Evolutionary conservation across 2,113 vertebrate species (phyloP).

Genomic region (Ranitomeya imitator): DNA sequence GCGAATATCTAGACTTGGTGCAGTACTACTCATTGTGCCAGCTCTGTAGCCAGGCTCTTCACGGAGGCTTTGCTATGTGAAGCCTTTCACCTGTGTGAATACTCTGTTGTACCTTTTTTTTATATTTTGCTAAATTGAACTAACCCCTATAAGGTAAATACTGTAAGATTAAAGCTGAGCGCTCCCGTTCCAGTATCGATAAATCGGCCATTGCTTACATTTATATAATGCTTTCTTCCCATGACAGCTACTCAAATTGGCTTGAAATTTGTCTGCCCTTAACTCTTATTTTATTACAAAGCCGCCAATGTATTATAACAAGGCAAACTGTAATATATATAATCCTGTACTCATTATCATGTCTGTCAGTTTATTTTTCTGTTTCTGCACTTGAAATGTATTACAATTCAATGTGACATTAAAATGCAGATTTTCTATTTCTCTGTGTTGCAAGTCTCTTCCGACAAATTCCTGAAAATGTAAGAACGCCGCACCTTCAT

Average conservation of each 20-base stretch:
- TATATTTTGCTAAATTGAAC: constrained; percentile 10
- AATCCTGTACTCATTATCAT: constrained; percentile 86
- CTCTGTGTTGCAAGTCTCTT: constrained; percentile 69
- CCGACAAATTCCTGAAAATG: not conserved
- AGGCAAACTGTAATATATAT: constrained; percentile 94
- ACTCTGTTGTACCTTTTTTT: not conserved
- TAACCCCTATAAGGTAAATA: not conserved
- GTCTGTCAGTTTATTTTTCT: constrained; percentile 81
- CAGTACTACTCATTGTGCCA: not conserved
- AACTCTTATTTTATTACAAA: constrained; percentile 84
- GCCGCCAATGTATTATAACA: constrained; percentile 89
- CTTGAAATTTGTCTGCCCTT: constrained; percentile 78
- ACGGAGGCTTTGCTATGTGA: not conserved
- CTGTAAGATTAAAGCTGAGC: constrained; percentile 62
- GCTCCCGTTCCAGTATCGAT: constrained; percentile 72
- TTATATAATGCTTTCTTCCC: constrained; percentile 73
- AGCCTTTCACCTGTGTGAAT: not conserved
- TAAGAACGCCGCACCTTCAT: no score
- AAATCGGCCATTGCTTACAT: constrained; percentile 74
- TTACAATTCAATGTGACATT: constrained; percentile 91
- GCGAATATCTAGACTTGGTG: not conserved
- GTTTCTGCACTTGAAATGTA: constrained; percentile 86
- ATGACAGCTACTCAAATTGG: constrained; percentile 74
- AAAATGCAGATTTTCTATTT: constrained; percentile 92
- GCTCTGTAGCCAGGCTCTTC: not conserved